phyloP scores from a whole-genome alignment of 1,140 invertebrate species.

The Sitophilus oryzae region DNA sequence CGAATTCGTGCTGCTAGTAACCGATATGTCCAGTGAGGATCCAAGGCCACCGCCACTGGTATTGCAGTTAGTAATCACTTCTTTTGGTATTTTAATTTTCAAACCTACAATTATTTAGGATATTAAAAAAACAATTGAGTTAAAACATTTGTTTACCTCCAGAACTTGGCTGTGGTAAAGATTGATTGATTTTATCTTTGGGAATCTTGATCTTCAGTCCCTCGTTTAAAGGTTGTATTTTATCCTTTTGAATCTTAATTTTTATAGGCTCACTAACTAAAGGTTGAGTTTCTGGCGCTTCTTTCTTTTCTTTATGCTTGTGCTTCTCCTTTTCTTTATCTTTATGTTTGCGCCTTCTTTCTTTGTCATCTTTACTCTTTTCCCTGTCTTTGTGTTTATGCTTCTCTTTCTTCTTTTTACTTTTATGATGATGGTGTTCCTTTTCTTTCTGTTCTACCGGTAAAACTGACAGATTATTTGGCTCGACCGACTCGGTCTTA shows the following conservation, averaged over 20 bases:
- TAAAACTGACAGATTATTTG: neutral
- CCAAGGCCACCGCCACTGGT: constrained; percentile 22
- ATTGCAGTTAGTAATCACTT: constrained; percentile 42
- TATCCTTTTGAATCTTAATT: constrained; percentile 63
- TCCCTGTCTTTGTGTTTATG: constrained; percentile 60
- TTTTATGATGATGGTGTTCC: constrained; percentile 49
- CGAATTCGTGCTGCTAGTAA: constrained; percentile 26
- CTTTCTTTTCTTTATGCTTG: constrained; percentile 53
- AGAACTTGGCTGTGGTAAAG: constrained; percentile 29
- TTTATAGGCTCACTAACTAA: constrained; percentile 50
- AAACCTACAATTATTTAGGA: constrained; percentile 39
- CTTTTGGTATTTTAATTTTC: constrained; percentile 54
- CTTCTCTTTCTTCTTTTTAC: constrained; percentile 60
- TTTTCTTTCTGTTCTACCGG: constrained; percentile 41
- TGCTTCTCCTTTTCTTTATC: constrained; percentile 51
- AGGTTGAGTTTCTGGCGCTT: constrained; percentile 52
- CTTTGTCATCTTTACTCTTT: constrained; percentile 51
- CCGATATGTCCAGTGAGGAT: constrained; percentile 10
- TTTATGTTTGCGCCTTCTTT: constrained; percentile 51
- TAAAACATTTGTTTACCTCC: too few species aligned
- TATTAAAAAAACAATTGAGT: too few species aligned
- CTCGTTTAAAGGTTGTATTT: constrained; percentile 43
- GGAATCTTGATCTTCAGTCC: constrained; percentile 60
- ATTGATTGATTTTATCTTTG: constrained; percentile 51
- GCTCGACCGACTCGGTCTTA: constrained; percentile 3